phyloP scores from a whole-genome alignment of 2,888 invertebrate species.

The Tenthredo livida region DNA sequence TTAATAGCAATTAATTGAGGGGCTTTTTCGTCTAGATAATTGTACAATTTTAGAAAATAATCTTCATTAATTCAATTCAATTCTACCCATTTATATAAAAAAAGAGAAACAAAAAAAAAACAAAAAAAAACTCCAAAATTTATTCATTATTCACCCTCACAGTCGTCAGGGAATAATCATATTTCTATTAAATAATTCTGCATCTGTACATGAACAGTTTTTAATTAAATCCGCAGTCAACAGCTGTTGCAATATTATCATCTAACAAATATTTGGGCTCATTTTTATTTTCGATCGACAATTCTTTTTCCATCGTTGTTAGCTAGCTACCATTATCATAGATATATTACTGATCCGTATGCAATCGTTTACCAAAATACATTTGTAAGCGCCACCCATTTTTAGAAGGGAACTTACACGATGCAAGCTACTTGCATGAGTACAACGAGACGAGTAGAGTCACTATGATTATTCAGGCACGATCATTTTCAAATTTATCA shows the following conservation, averaged over 20 bases:
- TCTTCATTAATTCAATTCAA: conserved; percentile 7
- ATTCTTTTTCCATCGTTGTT: not conserved
- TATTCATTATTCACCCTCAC: conserved; percentile 21
- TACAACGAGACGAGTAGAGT: not conserved
- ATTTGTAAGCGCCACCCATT: not conserved
- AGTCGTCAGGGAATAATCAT: not conserved
- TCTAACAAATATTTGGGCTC: not conserved
- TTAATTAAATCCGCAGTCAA: not conserved
- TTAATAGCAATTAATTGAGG: conserved; percentile 51
- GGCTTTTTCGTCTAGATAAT: conserved; percentile 47
- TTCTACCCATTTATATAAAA: conserved; percentile 18
- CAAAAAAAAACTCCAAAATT: not conserved
- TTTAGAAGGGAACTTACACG: not conserved
- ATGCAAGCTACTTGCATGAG: not conserved
- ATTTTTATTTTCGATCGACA: not conserved
- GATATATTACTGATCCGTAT: not conserved
- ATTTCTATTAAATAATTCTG: conserved; percentile 25
- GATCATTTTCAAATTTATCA: conserved; percentile 9
- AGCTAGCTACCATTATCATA: conserved; percentile 9
- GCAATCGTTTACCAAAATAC: not conserved
- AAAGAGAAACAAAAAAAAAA: not conserved
- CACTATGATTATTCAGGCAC: not conserved
- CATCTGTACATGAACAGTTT: not conserved
- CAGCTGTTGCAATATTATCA: conserved; percentile 6
- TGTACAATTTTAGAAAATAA: conserved; percentile 44